A percentile compares a stretch with the other conserved stretches of the same genome.
These are phyloP conservation scores for Motacilla tschutschensis DNA, from an alignment of 2,113 vertebrate species.

Conservation along the genomic window DNA sequence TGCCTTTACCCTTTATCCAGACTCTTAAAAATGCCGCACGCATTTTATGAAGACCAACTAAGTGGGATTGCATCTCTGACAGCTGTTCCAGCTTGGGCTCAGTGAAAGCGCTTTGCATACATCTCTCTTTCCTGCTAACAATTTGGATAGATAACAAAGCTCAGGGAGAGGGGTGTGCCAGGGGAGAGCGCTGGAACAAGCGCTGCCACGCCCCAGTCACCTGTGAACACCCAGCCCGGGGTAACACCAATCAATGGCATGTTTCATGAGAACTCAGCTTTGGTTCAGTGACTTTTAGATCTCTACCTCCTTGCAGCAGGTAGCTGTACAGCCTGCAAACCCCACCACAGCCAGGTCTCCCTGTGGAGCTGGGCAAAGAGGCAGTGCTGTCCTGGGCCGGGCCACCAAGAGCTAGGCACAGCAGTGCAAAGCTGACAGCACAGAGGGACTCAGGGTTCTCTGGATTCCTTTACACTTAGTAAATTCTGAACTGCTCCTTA, in stretches of 20 bases:
- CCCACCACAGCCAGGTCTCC: not conserved
- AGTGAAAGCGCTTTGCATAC: conserved; percentile 36
- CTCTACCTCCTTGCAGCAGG: not conserved
- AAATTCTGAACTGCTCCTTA: not conserved
- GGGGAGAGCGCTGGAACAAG: conserved; percentile 7
- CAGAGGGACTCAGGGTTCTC: not conserved
- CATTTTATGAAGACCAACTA: conserved; percentile 60
- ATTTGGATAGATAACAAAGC: conserved; percentile 32
- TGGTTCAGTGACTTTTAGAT: rapidly evolving
- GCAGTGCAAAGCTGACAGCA: not conserved
- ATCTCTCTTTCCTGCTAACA: conserved; percentile 11
- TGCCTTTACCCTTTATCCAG: conserved; percentile 62
- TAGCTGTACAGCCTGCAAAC: not conserved
- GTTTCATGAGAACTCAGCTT: not conserved
- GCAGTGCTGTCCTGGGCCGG: rapidly evolving
- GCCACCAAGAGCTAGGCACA: not conserved
- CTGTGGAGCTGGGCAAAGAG: not conserved
- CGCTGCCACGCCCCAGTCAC: not conserved
- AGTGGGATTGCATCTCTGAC: conserved; percentile 58
- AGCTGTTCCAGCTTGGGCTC: conserved; percentile 47
- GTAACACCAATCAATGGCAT: rapidly evolving
- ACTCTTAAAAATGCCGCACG: conserved; percentile 48
- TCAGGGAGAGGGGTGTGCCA: not conserved
- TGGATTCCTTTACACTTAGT: not conserved
- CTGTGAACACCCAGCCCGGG: not conserved